A percentile compares a stretch with the other conserved stretches of the same genome.
These are phyloP conservation scores for Sebastes schlegelii DNA, from an alignment of 2,113 vertebrate genomes.

Conservation along the genomic window DNA sequence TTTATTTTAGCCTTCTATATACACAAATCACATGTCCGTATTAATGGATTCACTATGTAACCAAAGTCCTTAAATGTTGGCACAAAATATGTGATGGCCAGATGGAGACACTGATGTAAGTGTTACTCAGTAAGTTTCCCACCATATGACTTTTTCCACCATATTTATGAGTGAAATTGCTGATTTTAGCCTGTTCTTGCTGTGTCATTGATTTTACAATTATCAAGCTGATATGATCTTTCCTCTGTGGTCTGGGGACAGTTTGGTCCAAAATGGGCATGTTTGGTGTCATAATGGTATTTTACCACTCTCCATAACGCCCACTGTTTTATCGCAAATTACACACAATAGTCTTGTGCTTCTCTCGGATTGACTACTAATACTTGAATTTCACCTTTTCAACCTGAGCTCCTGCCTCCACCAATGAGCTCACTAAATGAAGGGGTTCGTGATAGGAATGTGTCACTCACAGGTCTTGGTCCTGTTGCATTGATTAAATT, in stretches of 20 bases:
- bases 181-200: background rate
- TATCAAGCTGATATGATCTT: background rate
- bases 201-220: background rate
- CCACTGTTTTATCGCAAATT: background rate
- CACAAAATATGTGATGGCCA: background rate
- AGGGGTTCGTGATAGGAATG: background rate
- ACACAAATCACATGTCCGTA: background rate
- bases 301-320: background rate
- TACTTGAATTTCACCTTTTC: background rate
- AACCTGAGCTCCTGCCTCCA: too few species aligned
- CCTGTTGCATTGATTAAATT: background rate
- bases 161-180: background rate
- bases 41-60: background rate
- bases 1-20: background rate
- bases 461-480: background rate
- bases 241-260: background rate
- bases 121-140: background rate
- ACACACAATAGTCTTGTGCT: background rate
- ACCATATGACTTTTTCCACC: background rate
- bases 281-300: background rate
- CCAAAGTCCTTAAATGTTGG: background rate
- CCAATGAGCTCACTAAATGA: too few species aligned
- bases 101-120: background rate
- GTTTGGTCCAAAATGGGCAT: background rate
- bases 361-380: background rate